phyloP scores from a whole-genome alignment of 2,113 vertebrate species.

The Ctenomys sociabilis region DNA sequence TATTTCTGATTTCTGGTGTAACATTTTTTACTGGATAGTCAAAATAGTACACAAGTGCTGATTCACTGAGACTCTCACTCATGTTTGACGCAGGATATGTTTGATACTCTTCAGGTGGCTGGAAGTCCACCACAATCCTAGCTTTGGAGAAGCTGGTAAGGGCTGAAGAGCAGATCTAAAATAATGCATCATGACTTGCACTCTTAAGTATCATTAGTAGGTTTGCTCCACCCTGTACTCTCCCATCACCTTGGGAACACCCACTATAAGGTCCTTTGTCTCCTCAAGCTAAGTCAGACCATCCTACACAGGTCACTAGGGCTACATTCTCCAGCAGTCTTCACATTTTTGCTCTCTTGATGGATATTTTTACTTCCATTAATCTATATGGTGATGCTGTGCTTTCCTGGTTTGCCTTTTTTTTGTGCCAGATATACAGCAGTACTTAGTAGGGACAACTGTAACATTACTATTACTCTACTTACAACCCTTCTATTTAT shows the following conservation, averaged over 20 bases:
- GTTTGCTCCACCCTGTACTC: background rate
- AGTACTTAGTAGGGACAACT: background rate
- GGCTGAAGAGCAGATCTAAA: background rate
- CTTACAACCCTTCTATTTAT: background rate
- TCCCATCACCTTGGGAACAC: too few species aligned
- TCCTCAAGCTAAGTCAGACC: background rate
- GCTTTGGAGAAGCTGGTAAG: background rate
- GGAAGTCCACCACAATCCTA: background rate
- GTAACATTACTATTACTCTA: background rate
- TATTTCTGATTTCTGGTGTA: background rate
- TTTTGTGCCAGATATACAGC: background rate
- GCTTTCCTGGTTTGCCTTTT: background rate
- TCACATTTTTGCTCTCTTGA: background rate
- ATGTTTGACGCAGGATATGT: background rate
- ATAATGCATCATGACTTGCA: rapidly evolving
- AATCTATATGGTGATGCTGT: background rate
- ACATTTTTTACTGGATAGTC: background rate
- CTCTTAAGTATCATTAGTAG: background rate
- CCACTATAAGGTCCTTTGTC: background rate
- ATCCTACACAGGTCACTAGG: background rate
- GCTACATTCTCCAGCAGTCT: background rate
- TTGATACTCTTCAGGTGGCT: background rate
- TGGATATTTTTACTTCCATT: background rate
- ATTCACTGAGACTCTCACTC: background rate
- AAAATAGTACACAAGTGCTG: background rate